Conservation (phyloP, 1,140 invertebrate genomes). For the Helicoverpa armigera region DNA sequence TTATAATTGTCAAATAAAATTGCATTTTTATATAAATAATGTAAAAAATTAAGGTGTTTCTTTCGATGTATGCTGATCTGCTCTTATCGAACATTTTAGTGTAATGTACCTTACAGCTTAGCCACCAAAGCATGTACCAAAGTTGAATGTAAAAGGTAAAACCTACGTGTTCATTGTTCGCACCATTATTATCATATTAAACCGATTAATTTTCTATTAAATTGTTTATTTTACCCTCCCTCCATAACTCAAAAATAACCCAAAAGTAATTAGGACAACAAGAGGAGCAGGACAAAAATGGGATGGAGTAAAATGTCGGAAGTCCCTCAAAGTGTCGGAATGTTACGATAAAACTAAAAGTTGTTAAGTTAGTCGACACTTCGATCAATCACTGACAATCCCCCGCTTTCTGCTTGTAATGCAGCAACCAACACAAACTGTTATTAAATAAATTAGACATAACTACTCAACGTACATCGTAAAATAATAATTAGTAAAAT, state of each 20-base stretch:
- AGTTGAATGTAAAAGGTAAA: slow-evolving; percentile 6
- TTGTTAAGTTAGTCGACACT: no score
- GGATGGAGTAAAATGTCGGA: no score
- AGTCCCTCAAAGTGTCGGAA: no score
- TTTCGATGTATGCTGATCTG: slow-evolving; percentile 35
- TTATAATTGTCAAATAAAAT: slow-evolving; percentile 10
- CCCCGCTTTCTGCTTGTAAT: no score
- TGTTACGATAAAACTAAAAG: no score
- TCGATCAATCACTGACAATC: no score
- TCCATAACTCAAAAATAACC: neutral
- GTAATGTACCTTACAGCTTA: slow-evolving; percentile 19
- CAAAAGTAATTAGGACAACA: no score
- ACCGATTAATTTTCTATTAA: slow-evolving; percentile 26
- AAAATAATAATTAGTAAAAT: no score
- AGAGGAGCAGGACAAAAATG: no score
- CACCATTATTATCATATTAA: slow-evolving; percentile 42
- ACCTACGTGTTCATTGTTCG: slow-evolving; percentile 50
- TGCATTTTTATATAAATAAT: slow-evolving; percentile 36
- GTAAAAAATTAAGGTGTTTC: neutral
- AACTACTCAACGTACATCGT: no score
- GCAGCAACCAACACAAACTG: no score
- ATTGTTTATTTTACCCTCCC: neutral
- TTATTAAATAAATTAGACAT: no score
- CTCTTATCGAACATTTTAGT: neutral
- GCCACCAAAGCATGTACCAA: slow-evolving; percentile 41